Evolutionary conservation across 1,140 invertebrate species (phyloP).

Genomic region (Metaphire vulgaris): DNA sequence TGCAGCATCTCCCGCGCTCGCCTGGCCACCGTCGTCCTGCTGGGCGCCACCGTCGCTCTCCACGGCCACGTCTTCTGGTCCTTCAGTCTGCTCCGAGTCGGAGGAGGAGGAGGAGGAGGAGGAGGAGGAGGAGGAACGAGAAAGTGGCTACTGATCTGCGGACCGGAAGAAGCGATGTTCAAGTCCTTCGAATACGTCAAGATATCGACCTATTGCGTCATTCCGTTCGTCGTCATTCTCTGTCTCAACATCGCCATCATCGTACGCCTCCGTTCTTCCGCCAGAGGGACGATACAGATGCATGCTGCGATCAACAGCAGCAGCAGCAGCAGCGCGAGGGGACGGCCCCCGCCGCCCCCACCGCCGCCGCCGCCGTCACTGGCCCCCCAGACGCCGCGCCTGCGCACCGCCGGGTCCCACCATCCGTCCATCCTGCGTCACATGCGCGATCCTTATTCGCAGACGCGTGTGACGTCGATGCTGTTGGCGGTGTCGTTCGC

Average conservation of each 20-base stretch:
- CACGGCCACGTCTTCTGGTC: conserved; percentile 10
- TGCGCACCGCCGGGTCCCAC: neutral
- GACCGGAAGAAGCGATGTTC: neutral
- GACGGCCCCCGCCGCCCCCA: neutral
- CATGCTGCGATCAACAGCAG: no score
- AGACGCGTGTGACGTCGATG: conserved; percentile 42
- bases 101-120: neutral
- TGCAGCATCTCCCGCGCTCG: conserved; percentile 9
- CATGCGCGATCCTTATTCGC: neutral
- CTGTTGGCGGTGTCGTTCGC: conserved; percentile 46
- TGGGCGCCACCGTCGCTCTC: neutral
- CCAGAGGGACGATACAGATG: no score
- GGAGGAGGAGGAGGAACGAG: neutral
- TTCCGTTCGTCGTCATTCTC: conserved; percentile 19
- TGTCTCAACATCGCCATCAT: conserved; percentile 19
- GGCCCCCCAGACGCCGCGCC: neutral
- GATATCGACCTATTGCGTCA: conserved; percentile 8
- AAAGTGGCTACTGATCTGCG: neutral
- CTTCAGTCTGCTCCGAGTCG: conserved; percentile 4
- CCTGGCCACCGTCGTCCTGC: conserved; percentile 13
- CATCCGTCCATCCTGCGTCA: neutral
- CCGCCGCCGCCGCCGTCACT: neutral
- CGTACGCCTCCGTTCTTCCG: neutral
- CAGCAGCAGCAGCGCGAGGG: no score
- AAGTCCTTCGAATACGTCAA: neutral